Evolutionary conservation across 2,113 vertebrate genomes (phyloP).

Genomic region (Tyrannus savana): DNA sequence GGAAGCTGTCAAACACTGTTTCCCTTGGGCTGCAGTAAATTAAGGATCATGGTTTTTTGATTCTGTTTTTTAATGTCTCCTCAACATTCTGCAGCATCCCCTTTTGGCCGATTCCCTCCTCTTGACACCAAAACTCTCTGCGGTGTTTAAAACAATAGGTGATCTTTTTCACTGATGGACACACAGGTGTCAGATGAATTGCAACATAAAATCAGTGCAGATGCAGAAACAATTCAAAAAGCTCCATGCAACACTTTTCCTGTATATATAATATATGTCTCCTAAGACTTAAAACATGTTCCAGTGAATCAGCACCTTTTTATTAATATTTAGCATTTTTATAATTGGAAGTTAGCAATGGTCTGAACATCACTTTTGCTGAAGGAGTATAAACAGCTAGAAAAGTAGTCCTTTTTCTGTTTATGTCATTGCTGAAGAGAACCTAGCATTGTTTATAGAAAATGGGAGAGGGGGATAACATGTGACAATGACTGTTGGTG

Average conservation of each 20-base stretch:
- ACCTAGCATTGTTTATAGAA: neutral
- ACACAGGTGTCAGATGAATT: neutral
- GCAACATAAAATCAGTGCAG: conserved; percentile 40
- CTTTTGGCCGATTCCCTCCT: neutral
- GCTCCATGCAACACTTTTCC: neutral
- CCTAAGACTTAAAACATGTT: neutral
- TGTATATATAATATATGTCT: neutral
- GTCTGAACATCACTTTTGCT: neutral
- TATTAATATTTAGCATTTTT: conserved; percentile 28
- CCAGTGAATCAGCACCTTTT: conserved; percentile 35
- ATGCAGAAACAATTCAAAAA: conserved; percentile 37
- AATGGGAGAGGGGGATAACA: neutral
- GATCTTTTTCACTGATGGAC: conserved; percentile 43
- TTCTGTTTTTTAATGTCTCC: conserved; percentile 35
- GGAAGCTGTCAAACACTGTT: conserved; percentile 67
- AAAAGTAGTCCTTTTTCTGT: neutral
- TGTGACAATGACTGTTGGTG: neutral
- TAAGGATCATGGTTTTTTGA: conserved; percentile 27
- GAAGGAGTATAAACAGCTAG: neutral
- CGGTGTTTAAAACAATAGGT: conserved; percentile 3
- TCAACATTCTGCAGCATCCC: neutral
- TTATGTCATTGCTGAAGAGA: neutral
- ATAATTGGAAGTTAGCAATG: neutral
- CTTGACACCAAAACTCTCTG: conserved; percentile 33
- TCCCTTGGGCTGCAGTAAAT: conserved; percentile 46